phyloP scores from a whole-genome alignment of 2,888 invertebrate species.

The Trichogramma dendrolimi region DNA sequence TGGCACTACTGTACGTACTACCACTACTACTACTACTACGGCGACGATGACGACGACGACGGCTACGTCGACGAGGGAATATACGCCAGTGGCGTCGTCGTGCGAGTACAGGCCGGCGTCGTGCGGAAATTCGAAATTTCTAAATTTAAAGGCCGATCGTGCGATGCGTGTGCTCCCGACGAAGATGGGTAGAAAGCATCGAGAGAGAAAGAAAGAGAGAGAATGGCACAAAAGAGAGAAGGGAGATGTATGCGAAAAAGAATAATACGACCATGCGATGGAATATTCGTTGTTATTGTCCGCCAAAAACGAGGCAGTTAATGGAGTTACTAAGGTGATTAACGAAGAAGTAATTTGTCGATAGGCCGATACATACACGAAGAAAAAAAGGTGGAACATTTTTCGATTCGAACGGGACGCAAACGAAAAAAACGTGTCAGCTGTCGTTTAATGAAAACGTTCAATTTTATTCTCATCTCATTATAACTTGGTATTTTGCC shows the following conservation, averaged over 20 bases:
- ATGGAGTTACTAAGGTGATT: no score
- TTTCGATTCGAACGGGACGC: no score
- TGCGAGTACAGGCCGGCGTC: constrained; percentile 19
- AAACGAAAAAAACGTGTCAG: no score
- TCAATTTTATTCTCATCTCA: no score
- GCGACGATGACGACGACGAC: neutral
- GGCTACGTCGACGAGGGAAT: neutral
- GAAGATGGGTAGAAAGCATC: constrained; percentile 2
- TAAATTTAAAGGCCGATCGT: constrained; percentile 27
- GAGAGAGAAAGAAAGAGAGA: constrained; percentile 8
- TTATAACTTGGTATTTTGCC: no score
- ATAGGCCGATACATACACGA: no score
- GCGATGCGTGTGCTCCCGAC: constrained; percentile 16
- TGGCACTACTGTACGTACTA: no score
- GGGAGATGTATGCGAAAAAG: neutral
- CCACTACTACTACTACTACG: neutral
- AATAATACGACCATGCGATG: neutral
- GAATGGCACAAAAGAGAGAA: neutral
- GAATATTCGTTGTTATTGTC: no score
- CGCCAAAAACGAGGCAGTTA: no score
- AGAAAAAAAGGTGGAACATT: no score
- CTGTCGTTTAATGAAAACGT: no score
- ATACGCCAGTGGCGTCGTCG: constrained; percentile 1
- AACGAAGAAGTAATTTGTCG: no score
- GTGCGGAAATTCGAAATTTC: constrained; percentile 31